Percentiles rank a stretch among this genome's conserved stretches.
Conservation (phyloP, 1,140 invertebrate genomes). For the Drosophila yakuba region DNA sequence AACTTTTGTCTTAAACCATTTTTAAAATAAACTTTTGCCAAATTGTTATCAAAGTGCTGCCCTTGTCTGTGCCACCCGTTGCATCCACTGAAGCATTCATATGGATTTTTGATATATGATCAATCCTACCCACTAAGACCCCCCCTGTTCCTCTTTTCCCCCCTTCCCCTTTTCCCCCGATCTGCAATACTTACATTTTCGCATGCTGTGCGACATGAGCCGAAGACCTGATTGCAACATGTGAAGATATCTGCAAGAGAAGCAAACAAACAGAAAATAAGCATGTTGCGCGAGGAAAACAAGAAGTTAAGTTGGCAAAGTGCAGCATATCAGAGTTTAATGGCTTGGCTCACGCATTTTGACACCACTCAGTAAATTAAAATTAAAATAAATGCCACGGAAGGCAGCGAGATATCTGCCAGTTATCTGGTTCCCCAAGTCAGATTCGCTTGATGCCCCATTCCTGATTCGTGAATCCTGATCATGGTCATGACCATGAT, state of each 20-base stretch:
- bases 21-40: not conserved
- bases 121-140: slow-evolving; percentile 12
- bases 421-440: slow-evolving; percentile 29
- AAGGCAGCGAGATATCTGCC: slow-evolving; percentile 13
- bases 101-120: slow-evolving; percentile 38
- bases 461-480: slow-evolving; percentile 15
- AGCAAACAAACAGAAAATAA: slow-evolving; percentile 32
- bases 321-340: slow-evolving; percentile 58
- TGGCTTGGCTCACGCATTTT: slow-evolving; percentile 66
- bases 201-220: slow-evolving; percentile 83
- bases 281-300: slow-evolving; percentile 33
- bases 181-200: slow-evolving; percentile 77
- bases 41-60: slow-evolving; percentile 1
- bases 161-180: not conserved
- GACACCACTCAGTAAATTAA: slow-evolving; percentile 64
- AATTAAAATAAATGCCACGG: slow-evolving; percentile 54
- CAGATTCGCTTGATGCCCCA: slow-evolving; percentile 6
- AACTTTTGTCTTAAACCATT: not conserved
- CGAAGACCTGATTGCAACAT: slow-evolving; percentile 81
- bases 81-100: slow-evolving; percentile 23
- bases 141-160: not conserved
- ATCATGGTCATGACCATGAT: slow-evolving; percentile 18
- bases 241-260: slow-evolving; percentile 80
- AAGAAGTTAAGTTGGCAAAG: slow-evolving; percentile 49
- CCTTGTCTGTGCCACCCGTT: slow-evolving; percentile 20